phyloP scores from a whole-genome alignment of 1,140 invertebrate genomes.

The Ceratina japonica region DNA sequence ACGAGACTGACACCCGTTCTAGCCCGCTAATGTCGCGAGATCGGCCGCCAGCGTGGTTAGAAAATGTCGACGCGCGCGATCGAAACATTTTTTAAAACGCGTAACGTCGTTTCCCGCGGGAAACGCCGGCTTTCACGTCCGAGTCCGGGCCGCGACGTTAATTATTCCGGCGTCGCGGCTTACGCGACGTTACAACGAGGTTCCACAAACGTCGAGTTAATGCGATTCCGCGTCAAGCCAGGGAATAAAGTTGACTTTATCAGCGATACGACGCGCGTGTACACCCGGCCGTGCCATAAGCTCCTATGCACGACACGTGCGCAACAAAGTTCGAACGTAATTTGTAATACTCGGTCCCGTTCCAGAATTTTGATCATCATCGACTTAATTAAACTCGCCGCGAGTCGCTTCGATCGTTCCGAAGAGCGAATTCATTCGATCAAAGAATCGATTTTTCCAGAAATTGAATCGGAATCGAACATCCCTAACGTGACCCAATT shows the following conservation, averaged over 20 bases:
- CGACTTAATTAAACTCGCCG: background rate
- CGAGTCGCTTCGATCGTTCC: background rate
- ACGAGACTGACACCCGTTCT: conserved; percentile 15
- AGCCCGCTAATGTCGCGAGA: background rate
- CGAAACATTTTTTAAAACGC: background rate
- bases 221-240: background rate
- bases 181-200: background rate
- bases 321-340: background rate
- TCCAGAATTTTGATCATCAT: background rate
- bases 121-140: too few species aligned
- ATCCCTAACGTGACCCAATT: too few species aligned
- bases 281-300: background rate
- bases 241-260: conserved; percentile 1
- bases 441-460: too few species aligned
- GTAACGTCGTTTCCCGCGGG: too few species aligned
- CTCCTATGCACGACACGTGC: background rate
- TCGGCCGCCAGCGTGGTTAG: too few species aligned
- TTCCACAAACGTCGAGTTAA: background rate
- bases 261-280: background rate
- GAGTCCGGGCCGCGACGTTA: background rate
- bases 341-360: conserved; percentile 2
- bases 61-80: too few species aligned
- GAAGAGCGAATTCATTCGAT: too few species aligned
- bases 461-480: too few species aligned
- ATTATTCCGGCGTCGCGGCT: background rate